Conservation (phyloP, 2,797 vertebrate species). For the Hylomyscus alleni region DNA sequence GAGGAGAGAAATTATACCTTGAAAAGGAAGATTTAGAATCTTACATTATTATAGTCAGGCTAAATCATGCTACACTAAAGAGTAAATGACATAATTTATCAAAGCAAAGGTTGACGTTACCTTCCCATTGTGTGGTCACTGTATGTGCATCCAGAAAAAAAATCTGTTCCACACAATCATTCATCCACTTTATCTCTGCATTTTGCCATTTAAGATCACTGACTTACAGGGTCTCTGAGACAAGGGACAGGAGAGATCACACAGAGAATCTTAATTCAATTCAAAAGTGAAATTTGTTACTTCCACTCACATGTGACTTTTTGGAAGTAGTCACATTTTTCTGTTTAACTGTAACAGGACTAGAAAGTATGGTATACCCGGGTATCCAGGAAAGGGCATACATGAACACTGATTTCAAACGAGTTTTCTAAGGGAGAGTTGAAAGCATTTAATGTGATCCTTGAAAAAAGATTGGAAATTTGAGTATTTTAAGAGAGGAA, state of each 20-base stretch:
- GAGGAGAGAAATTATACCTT: not conserved
- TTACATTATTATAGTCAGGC: not conserved
- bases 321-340: not conserved
- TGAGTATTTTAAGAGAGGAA: slow-evolving; percentile 16
- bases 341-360: not conserved
- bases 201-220: not conserved
- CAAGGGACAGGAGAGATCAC: not conserved
- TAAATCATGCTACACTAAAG: not conserved
- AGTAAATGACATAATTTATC: not conserved
- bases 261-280: not conserved
- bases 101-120: not conserved
- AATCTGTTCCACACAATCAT: not conserved
- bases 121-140: not conserved
- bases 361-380: not conserved
- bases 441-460: not conserved
- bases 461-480: not conserved
- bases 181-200: not conserved
- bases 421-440: not conserved
- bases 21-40: not conserved
- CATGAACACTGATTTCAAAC: not conserved
- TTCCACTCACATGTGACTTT: not conserved
- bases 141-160: not conserved
- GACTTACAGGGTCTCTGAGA: not conserved
- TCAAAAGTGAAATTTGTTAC: not conserved
- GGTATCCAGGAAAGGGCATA: not conserved